phyloP scores from a whole-genome alignment of 2,113 vertebrate species.

The Cyprinodon brontotheroides region DNA sequence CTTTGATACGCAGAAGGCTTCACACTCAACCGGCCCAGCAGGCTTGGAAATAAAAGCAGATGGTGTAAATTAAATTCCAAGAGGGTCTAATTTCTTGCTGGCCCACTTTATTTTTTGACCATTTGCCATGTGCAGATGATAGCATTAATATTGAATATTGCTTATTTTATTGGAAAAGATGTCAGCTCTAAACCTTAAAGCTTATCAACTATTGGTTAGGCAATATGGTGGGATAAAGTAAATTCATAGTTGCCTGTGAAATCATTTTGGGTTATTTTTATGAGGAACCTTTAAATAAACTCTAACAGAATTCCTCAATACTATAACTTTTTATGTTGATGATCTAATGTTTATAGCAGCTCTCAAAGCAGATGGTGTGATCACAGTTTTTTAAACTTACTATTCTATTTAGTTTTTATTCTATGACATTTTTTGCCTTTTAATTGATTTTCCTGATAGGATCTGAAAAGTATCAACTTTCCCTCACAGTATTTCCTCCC shows the following conservation, averaged over 20 bases:
- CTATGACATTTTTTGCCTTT: too few species aligned
- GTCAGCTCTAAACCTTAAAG: not conserved
- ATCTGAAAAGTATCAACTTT: too few species aligned
- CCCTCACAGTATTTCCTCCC: too few species aligned
- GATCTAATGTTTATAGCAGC: too few species aligned
- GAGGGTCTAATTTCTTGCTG: constrained; percentile 10
- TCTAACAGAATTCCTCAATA: too few species aligned
- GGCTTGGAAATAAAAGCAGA: constrained; percentile 19
- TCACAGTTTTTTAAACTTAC: too few species aligned
- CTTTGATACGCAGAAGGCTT: not conserved
- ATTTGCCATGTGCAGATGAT: not conserved
- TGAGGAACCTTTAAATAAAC: too few species aligned
- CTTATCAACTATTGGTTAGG: not conserved
- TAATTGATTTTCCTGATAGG: too few species aligned
- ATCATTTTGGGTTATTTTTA: too few species aligned
- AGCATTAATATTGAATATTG: not conserved
- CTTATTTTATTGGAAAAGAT: not conserved
- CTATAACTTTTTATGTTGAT: too few species aligned
- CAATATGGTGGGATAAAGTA: not conserved
- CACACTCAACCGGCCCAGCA: not conserved
- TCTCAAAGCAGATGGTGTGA: too few species aligned
- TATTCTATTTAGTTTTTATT: too few species aligned
- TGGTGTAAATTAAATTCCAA: constrained; percentile 6
- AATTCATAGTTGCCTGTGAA: not conserved
- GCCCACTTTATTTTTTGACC: not conserved